Evolutionary conservation across 2,888 invertebrate genomes (phyloP).

Genomic region (Synergus gifuensis): DNA sequence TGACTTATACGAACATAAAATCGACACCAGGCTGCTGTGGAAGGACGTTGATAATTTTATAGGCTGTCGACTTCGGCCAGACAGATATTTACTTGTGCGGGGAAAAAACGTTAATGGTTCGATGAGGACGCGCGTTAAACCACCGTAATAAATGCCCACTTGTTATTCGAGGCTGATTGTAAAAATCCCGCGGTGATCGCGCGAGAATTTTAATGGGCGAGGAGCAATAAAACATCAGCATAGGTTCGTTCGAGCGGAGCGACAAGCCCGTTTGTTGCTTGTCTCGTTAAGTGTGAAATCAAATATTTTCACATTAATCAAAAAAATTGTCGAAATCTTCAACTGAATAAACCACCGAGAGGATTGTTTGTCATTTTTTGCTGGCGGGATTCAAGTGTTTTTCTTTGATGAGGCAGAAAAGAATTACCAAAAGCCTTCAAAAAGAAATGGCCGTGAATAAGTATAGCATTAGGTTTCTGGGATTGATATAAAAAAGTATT

Average conservation of each 20-base stretch:
- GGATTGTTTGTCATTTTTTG: slow-evolving; percentile 14
- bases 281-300: slow-evolving; percentile 40
- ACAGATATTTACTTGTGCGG: slow-evolving; percentile 39
- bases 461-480: neutral
- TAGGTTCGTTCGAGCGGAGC: slow-evolving; percentile 16
- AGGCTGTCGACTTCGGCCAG: slow-evolving; percentile 39
- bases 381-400: neutral
- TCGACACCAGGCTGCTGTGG: slow-evolving; percentile 40
- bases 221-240: slow-evolving; percentile 26
- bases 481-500: slow-evolving; percentile 3
- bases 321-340: slow-evolving; percentile 8
- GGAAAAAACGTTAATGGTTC: slow-evolving; percentile 38
- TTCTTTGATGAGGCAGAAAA: neutral
- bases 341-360: neutral
- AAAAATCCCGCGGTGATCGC: slow-evolving; percentile 37
- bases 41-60: slow-evolving; percentile 40
- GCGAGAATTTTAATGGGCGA: slow-evolving; percentile 41
- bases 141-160: slow-evolving; percentile 40
- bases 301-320: slow-evolving; percentile 32
- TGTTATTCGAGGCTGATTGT: slow-evolving; percentile 39
- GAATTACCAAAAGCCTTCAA: neutral
- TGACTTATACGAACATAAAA: slow-evolving; percentile 39
- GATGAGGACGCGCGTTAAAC: slow-evolving; percentile 38
- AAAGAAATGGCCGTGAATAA: slow-evolving; percentile 1
- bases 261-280: slow-evolving; percentile 30